Base-by-base conservation (phyloP, 1,140 invertebrate genomes). In the Tetraneura akinire region DNA sequence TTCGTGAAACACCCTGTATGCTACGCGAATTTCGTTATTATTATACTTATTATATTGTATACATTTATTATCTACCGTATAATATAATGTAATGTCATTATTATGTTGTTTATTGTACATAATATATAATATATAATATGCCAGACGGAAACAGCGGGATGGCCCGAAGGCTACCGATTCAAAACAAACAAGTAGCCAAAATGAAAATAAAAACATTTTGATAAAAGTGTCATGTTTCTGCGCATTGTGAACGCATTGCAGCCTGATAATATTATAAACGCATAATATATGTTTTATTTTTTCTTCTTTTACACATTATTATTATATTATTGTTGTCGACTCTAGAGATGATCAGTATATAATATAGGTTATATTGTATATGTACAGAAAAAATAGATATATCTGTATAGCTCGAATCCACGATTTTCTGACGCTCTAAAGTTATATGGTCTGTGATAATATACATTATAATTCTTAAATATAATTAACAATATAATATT, bases 201-300 rank as follows among this genome's bases (percentile, higher is more conserved):
- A 70, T 26, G 62, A 66, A 66, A n/a, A n/a, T n/a, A n/a, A n/a
- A n/a, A 23, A 49, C 45, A 49, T 49, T 29, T 29, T 14, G 45
- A 47, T 68, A 26, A 49, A 70, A 49, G 68, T 70, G 45, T 70
- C 68, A 29, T 29, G 45, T 70, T 70, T 47, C 66, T 37, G 32
- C 6, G 21, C 49, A 26, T 29, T 49, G 32, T 18, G 18, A 32
- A 64, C 60, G 18, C 23, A 57, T 21, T 23, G 21, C 3, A 57
- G 1, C 16, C 29, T 11, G 18, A 47, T 23, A 68, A 68, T 45
- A 26, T 57, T 57, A 26, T 14, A 23, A 4, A 11, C 3, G 3
- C 8, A 37, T 37, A 37, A 4, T 4, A 37, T 37, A 37, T 37
- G 32, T 8, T 37, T 37, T 4, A 4, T 47, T 47, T 47, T 13